Base-by-base conservation (phyloP, 2,888 invertebrate genomes). In the Clusia tigrina region DNA sequence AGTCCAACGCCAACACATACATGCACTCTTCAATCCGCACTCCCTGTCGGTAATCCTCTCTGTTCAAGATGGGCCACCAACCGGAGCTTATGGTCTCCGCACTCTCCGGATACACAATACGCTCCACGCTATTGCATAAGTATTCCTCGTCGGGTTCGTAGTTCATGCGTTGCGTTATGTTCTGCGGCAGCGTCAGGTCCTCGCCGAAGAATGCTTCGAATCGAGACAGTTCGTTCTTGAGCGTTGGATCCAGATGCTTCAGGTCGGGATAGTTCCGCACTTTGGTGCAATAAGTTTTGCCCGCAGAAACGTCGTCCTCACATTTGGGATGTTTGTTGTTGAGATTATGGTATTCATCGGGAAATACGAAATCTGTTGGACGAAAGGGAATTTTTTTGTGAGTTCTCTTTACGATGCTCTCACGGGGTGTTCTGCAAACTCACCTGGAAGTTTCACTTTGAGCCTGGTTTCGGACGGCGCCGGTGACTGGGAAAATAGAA, bases 31-130 rank as follows among this genome's bases (percentile, higher is more conserved):
- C 93, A 0, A 91, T 87, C 52, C 89, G 86, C 52, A 93, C 88
- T 18, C 90, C 91, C 81, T 94, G 94, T 15, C 88, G 84, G 54
- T 88, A 88, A 1, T 87, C 81, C 0, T 87, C 86, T 20, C 87
- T 91, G 77, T 94, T 93, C 1, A 93, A 84, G 22, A 94, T 88
- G 58, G 86, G 86, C 71, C 88, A 85, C 91, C 91, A 92, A 65
- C 89, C 85, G 12, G 87, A 87, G n/a, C 88, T 84, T 66, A 85
- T 84, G 58, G 87, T 89, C 62, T 85, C 80, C 0, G 88, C 91
- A 0, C 86, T 83, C 79, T 88, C 85, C 0, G 92, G 93, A 69
- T 85, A 88, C 12, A 89, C 83, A 0, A 89, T 61, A 17, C 71
- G 64, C 71, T 84, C 80, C 2, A 68, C 71, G 42, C 83, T 85